Base-by-base conservation (phyloP, 2,797 vertebrate genomes). In the Microctenopoma lineatum region DNA sequence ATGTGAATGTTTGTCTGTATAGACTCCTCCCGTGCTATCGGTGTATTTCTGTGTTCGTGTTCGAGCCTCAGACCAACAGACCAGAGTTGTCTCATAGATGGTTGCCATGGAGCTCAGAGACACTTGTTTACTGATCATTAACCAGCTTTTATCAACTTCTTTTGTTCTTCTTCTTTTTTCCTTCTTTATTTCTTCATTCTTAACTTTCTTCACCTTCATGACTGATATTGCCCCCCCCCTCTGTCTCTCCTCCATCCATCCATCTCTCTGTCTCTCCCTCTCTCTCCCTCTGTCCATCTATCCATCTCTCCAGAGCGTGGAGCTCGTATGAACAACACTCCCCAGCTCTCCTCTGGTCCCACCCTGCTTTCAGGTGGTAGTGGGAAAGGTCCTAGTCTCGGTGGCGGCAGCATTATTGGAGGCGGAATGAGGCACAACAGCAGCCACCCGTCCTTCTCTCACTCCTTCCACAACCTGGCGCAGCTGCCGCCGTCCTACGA, bases 391-490 rank as follows among this genome's bases (percentile, higher is more conserved):
- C 59, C 52, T 0, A 69, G 80, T 0, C 52, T 18, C 2, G 48
- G 72, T 8, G 70, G 78, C 21, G 14, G 81, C 45, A 15, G 66
- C 62, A 34, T 84, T 18, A 52, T 84, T 0, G 84, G 86, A 1
- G 81, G 86, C 0, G 71, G 81, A 41, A 81, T 88, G 83, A 79
- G 89, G 29, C 90, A 90, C 87, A 89, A 85, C 89, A 89, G 84
- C 87, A 88, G 95, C 87, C 96, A 96, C 81, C 93, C 95, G 12
- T 95, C 94, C 67, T 94, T 95, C 87, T 96, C 96, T 0, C 94
- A 96, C 73, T 97, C 96, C 66, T 96, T 96, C 89, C 96, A 97
- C 93, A 96, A 96, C 89, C 94, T 97, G 71, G 95, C 96, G 10
- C 96, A 96, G 76, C 94, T 96, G 77, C 96, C 96, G 21, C 96